Base-by-base conservation (phyloP, 2,113 vertebrate species). In the Eulacestoma nigropectus region DNA sequence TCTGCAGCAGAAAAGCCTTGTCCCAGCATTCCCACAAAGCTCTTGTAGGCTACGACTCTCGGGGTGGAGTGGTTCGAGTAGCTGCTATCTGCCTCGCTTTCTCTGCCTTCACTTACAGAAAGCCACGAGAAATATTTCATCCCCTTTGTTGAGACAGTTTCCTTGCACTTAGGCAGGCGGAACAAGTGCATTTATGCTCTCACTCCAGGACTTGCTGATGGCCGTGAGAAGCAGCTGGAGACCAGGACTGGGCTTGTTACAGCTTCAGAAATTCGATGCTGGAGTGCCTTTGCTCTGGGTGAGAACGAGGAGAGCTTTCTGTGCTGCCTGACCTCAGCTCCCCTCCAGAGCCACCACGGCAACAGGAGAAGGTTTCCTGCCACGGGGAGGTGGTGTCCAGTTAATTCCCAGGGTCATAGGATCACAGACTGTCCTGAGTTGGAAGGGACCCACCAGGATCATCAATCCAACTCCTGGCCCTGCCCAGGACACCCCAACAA, bases 161-260 rank as follows among this genome's bases (percentile, higher is more conserved):
- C 84, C 68, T 73, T 76, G 84, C 75, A 39, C 91, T 93, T 84
- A 76, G 87, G 60, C 56, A 93, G 64, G 81, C 50, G 11, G 87
- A 82, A 95, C 82, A 91, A 95, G 78, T 74, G 89, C 94, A 79
- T 93, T 94, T 95, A 64, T 87, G 89, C 63, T 94, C 91, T 93
- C 89, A 68, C 62, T 85, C 74, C 91, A 90, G 79, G 87, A 73
- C 75, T 53, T 65, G 46, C 70, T 87, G 87, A 87, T 82, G 89
- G 77, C 65, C 4, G 0, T 73, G 82, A 89, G 89, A 93, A 78
- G 91, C 84, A 90, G 75, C 57, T 21, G 7, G 70, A 82, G 70
- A 73, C 70, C 20, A 16, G 84, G 59, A 50, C 70, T 13, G 56
- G 63, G 67, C 74, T 85, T 82, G 81, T 79, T 73, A 46, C 19